A percentile compares a stretch with the other conserved stretches of the same genome.
phyloP scores from a whole-genome alignment of 2,888 invertebrate genomes.

The Eupithecia vulgata region DNA sequence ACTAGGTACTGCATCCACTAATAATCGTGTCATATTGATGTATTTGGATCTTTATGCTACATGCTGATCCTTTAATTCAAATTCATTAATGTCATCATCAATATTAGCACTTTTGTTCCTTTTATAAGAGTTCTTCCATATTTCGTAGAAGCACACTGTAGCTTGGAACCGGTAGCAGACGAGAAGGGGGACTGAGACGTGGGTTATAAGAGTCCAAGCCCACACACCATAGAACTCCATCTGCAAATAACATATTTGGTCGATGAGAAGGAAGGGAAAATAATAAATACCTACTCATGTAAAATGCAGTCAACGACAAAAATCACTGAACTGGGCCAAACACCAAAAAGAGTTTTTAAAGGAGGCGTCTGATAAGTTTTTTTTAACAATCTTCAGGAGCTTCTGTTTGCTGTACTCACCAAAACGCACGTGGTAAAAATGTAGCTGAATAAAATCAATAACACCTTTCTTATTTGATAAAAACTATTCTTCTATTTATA shows the following conservation, averaged over 20 bases:
- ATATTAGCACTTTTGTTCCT: slow-evolving; percentile 62
- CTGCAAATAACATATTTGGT: slow-evolving; percentile 49
- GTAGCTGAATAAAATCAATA: no score
- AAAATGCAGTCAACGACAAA: background rate
- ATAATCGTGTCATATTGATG: background rate
- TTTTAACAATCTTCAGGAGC: no score
- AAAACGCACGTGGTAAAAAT: no score
- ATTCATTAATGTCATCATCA: slow-evolving; percentile 54
- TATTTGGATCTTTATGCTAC: slow-evolving; percentile 49
- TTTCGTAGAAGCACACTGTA: slow-evolving; percentile 90
- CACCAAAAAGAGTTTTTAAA: no score
- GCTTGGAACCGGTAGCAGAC: slow-evolving; percentile 90
- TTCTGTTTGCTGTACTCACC: no score
- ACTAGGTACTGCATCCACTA: background rate
- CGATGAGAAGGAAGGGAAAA: background rate
- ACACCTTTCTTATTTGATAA: no score
- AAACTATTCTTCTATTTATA: no score
- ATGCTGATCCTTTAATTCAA: slow-evolving; percentile 75
- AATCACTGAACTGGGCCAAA: background rate
- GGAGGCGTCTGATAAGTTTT: no score
- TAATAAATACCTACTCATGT: background rate
- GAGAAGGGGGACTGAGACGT: slow-evolving; percentile 87
- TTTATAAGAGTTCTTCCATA: slow-evolving; percentile 91
- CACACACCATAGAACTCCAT: slow-evolving; percentile 87
- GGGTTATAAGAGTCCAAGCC: slow-evolving; percentile 90